Evolutionary conservation across 2,797 vertebrate genomes (phyloP), one percentile per base, ranked within the genome.

Genomic region (Sandelia bainsii): DNA sequence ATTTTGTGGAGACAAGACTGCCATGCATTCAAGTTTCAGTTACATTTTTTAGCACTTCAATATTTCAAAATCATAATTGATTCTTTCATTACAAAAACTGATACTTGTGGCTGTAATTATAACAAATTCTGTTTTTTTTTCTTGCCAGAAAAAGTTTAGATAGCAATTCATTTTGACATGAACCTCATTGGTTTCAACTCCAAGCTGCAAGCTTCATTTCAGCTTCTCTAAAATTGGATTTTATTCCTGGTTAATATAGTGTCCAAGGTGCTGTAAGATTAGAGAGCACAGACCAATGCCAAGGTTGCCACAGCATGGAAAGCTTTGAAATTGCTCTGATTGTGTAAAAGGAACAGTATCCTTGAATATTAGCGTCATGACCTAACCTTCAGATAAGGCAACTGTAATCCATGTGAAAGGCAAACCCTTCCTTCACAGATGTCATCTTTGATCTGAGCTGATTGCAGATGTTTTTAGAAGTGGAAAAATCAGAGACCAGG

Each of bases 331-430:
- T 52, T 62, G 66, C 69, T 90, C 82, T 85, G 73, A 32, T 80
- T 81, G n/a, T 64, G 62, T 63, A 81, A 86, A 69, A 75, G 46
- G 60, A 86, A 57, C 53, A 8, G 44, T 6, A 50, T 75, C 73
- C 59, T 39, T 82, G 77, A 67, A 80, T 81, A 81, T 84, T 77
- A 84, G 34, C 62, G 68, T 81, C 79, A 74, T 49, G 46, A 53
- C n/a, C 57, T 84, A 82, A 85, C 80, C 79, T 86, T 10, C 66
- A 54, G 72, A 87, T 78, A 83, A 79, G 49, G 46, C 63, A 42
- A 6, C 62, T 13, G 0, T 79, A 77, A 87, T 84, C 75, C 69
- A 52, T 76, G 72, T 72, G 62, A 83, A 65, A 79, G 62, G 65
- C 49, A 51, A 71, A 63, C 13, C 27, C 27, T 49, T 8, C 3